Evolutionary conservation across 2,888 invertebrate genomes (phyloP).

Genomic region (Drosophila differens): DNA sequence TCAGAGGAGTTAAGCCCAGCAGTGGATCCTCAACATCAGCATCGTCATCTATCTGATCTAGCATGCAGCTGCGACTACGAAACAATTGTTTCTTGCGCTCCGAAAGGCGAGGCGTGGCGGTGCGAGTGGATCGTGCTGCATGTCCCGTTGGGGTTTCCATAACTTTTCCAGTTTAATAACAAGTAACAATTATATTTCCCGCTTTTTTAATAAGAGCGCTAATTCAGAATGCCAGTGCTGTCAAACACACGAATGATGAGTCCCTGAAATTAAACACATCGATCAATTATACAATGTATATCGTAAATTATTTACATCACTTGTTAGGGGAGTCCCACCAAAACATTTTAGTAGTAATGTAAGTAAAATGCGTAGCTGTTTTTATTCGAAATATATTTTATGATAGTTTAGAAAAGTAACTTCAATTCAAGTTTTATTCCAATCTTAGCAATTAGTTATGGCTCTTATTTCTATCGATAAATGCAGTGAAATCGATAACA

Average conservation of each 20-base stretch:
- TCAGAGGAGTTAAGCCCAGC: constrained; percentile 72
- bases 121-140: constrained; percentile 66
- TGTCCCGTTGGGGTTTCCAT: constrained; percentile 84
- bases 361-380: background rate
- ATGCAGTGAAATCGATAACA: constrained; percentile 18
- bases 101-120: constrained; percentile 87
- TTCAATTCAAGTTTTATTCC: background rate
- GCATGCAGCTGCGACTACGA: constrained; percentile 42
- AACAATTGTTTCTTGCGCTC: constrained; percentile 89
- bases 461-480: background rate
- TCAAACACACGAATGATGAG: background rate
- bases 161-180: constrained; percentile 30
- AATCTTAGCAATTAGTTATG: background rate
- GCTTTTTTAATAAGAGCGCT: constrained; percentile 65
- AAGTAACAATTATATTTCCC: constrained; percentile 57
- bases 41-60: constrained; percentile 59
- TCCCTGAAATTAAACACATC: constrained; percentile 1
- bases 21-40: constrained; percentile 64
- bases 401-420: background rate
- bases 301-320: background rate
- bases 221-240: constrained; percentile 46
- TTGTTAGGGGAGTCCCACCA: background rate
- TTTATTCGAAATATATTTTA: background rate
- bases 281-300: background rate
- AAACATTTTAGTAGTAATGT: background rate